Percentiles rank a stretch among this genome's conserved stretches.
Evolutionary conservation across 2,797 vertebrate species (phyloP).

Genomic region (Parauchenoglanis punctatus): DNA sequence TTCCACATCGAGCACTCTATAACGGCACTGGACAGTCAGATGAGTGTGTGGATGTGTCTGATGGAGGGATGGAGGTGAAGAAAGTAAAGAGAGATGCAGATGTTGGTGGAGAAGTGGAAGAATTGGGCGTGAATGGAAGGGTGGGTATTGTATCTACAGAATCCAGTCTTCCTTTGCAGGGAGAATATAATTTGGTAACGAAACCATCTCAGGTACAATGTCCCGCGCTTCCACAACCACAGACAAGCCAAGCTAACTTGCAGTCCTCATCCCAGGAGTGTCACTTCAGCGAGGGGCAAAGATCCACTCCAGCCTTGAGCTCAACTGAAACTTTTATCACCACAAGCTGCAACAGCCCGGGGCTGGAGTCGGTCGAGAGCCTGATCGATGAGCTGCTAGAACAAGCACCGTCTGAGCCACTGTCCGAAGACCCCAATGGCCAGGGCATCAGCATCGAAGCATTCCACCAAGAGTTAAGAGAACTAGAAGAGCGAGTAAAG

Average conservation of each 20-base stretch:
- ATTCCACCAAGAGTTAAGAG: constrained; percentile 86
- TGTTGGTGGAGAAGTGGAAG: constrained; percentile 60
- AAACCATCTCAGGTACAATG: constrained; percentile 58
- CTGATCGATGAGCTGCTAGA: constrained; percentile 83
- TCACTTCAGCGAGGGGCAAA: constrained; percentile 29
- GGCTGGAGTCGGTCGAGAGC: constrained; percentile 78
- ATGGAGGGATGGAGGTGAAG: constrained; percentile 79
- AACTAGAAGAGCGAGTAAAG: constrained; percentile 80
- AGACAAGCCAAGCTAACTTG: constrained; percentile 49
- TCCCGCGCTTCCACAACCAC: constrained; percentile 40
- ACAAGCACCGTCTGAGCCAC: constrained; percentile 68
- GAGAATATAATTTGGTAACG: constrained; percentile 38
- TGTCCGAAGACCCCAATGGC: constrained; percentile 70
- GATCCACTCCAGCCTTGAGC: constrained; percentile 51
- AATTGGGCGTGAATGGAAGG: constrained; percentile 70
- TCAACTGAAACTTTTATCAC: constrained; percentile 52
- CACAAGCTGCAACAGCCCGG: constrained; percentile 22
- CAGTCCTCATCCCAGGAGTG: constrained; percentile 25
- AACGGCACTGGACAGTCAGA: constrained; percentile 75
- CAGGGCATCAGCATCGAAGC: constrained; percentile 84
- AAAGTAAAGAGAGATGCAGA: constrained; percentile 85
- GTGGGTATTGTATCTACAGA: constrained; percentile 58
- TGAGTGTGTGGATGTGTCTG: constrained; percentile 66
- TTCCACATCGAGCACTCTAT: constrained; percentile 72
- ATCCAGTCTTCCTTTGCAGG: constrained; percentile 52